Evolutionary conservation across 1,140 invertebrate species (phyloP), one percentile per base, ranked within the genome.

Genomic region (Bombus sibiricus): DNA sequence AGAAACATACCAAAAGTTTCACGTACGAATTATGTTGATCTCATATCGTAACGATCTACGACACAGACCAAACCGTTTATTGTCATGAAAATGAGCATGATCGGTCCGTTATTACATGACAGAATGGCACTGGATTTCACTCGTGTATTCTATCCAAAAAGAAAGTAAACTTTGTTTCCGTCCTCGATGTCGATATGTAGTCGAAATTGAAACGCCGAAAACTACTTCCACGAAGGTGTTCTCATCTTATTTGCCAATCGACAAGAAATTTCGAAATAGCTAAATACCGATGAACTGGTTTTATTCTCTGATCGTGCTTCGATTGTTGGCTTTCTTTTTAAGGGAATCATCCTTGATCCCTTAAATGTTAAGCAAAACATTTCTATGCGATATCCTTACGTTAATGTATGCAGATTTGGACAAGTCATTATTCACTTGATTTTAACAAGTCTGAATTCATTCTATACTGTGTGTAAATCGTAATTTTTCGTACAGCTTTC

Each of bases 31-130:
- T 25, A 25, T 59, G 41, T 8, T 39, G 25, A n/a, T 3, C 12
- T 4, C 9, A 25, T 80, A 73, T 85, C 68, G 34, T 3, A 15
- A 1, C 68, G 76, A 80, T 80, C 53, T 64, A 32, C 57, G 68
- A 80, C 69, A 81, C 43, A 25, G 69, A 4, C 1, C 69, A 15
- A 1, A 10, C 57, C 68, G 43, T 64, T 81, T 81, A 90, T 90
- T 90, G 87, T 89, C 87, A 81, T 86, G 88, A 79, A 90, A 90
- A 90, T 89, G 69, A 72, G 62, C 18, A 41, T 39, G 71, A 89
- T 88, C 79, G 78, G 9, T 0, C 69, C 28, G 34, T 57, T 15
- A 82, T 82, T 86, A 57, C 79, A 68, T 59, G 71, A 28, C 18
- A 3, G n/a, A n/a, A n/a, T 5, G 39, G 43, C 62, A 25, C 25